Conservation (phyloP, 2,888 invertebrate genomes). For the Pegoplata infirma region DNA sequence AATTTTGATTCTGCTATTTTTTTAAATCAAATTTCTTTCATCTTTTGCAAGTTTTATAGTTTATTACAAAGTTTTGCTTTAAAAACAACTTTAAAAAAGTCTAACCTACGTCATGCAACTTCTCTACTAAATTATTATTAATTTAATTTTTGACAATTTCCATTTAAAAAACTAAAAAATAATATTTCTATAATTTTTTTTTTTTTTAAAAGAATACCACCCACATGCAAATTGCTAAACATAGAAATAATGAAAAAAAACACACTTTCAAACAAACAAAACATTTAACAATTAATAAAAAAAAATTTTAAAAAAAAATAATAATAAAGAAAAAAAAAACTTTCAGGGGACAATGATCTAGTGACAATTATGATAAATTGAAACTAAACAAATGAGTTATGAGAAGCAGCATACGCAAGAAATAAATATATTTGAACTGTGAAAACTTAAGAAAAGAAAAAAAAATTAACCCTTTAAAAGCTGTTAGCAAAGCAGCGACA, state of each 20-base stretch:
- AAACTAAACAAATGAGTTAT: constrained; percentile 15
- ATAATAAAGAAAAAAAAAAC: neutral
- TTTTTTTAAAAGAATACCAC: constrained; percentile 12
- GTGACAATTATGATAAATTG: constrained; percentile 37
- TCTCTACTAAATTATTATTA: neutral
- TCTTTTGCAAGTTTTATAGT: too few relatives aligned
- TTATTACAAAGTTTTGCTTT: too few relatives aligned
- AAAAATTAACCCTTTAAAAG: neutral
- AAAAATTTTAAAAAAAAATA: neutral
- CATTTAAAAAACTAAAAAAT: neutral
- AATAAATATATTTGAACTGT: neutral
- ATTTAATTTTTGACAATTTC: neutral
- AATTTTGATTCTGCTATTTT: too few relatives aligned
- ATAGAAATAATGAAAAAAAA: neutral
- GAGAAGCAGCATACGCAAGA: neutral
- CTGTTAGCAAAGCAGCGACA: constrained; percentile 9
- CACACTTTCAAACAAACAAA: neutral
- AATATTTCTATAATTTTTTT: neutral
- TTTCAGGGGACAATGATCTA: constrained; percentile 12
- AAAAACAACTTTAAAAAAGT: too few relatives aligned
- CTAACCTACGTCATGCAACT: too few relatives aligned
- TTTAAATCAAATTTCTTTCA: too few relatives aligned
- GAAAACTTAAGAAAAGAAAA: neutral
- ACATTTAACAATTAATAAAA: constrained; percentile 18
- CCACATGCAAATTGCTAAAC: neutral